These are phyloP conservation scores for Plumapathes pennacea DNA, from an alignment of 92 coral and sea anemone genomes.

Conservation along the genomic window DNA sequence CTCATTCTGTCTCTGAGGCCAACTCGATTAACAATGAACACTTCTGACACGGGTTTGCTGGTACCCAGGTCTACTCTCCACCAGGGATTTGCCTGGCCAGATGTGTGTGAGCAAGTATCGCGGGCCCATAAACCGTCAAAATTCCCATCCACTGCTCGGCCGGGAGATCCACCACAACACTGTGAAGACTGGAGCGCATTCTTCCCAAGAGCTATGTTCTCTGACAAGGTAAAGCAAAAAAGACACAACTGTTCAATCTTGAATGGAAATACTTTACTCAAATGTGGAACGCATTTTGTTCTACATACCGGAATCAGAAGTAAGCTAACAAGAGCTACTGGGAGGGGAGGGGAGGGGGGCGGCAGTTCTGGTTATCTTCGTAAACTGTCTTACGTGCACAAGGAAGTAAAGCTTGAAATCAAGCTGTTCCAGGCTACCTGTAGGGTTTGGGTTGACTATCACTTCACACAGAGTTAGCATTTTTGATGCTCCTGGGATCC, in stretches of 20 bases:
- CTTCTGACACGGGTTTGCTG: slow-evolving; percentile 3
- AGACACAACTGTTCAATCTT: too few relatives aligned
- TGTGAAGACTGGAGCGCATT: not conserved
- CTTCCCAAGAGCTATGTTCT: not conserved
- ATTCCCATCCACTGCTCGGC: slow-evolving; percentile 7
- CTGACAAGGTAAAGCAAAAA: too few relatives aligned
- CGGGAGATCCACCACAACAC: not conserved
- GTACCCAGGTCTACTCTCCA: slow-evolving; percentile 8
- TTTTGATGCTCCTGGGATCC: slow-evolving; percentile 5
- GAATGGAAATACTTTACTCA: too few relatives aligned
- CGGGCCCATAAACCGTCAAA: not conserved
- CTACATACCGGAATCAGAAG: too few relatives aligned
- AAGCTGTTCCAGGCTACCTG: too few relatives aligned
- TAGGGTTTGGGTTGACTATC: slow-evolving; percentile 20
- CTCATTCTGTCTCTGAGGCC: too few relatives aligned
- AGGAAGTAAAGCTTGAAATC: too few relatives aligned
- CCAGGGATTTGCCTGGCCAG: not conserved
- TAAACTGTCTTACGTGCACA: too few relatives aligned
- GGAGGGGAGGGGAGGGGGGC: too few relatives aligned
- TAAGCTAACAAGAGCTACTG: too few relatives aligned
- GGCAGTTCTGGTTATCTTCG: too few relatives aligned
- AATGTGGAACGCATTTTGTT: too few relatives aligned
- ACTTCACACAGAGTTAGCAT: slow-evolving; percentile 12
- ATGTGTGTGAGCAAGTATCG: not conserved
- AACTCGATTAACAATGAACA: not conserved